phyloP scores from a whole-genome alignment of 2,888 invertebrate genomes.

The Criorhina ranunculi region DNA sequence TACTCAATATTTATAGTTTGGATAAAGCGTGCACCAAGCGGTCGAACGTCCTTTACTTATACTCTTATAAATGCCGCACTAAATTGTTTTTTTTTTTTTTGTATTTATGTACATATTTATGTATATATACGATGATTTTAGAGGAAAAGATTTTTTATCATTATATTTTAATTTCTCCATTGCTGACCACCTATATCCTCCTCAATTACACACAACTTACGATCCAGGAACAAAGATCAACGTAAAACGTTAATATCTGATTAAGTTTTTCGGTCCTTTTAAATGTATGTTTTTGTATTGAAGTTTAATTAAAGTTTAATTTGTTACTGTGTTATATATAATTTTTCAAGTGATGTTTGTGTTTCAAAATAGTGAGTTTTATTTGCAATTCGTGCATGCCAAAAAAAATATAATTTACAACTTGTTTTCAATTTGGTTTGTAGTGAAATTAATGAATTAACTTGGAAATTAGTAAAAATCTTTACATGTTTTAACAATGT shows the following conservation, averaged over 20 bases:
- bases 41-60: too few species aligned
- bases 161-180: neutral
- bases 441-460: slow-evolving; percentile 32
- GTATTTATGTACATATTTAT: too few species aligned
- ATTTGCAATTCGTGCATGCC: slow-evolving; percentile 41
- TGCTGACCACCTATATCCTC: neutral
- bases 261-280: neutral
- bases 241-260: neutral
- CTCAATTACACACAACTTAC: neutral
- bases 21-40: too few species aligned
- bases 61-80: too few species aligned
- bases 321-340: slow-evolving; percentile 21
- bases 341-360: slow-evolving; percentile 29
- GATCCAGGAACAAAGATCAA: neutral
- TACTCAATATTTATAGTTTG: too few species aligned
- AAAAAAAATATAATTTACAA: slow-evolving; percentile 18
- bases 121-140: too few species aligned
- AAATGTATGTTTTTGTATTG: slow-evolving; percentile 15
- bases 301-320: slow-evolving; percentile 22
- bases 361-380: slow-evolving; percentile 32
- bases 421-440: slow-evolving; percentile 42
- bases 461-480: slow-evolving; percentile 11
- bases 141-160: neutral
- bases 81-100: too few species aligned
- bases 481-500: slow-evolving; percentile 26